phyloP scores from a whole-genome alignment of 2,888 invertebrate genomes.

The Romanomermis culicivorax region DNA sequence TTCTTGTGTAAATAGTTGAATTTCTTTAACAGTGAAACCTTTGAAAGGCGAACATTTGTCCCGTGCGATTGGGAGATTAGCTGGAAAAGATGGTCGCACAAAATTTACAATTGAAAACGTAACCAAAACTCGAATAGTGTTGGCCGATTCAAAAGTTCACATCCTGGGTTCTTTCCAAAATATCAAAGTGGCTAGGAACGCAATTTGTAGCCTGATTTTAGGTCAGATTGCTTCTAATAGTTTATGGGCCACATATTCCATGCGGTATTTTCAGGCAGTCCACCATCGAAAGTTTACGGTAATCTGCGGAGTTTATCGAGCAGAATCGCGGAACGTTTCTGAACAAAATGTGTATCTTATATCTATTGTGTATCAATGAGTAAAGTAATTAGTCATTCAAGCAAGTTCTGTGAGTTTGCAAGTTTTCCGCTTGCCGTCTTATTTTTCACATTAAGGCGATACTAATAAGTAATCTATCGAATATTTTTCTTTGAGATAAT shows the following conservation, averaged over 20 bases:
- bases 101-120: constrained; percentile 97
- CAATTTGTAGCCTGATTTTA: constrained; percentile 82
- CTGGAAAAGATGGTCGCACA: constrained; percentile 87
- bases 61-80: constrained; percentile 83
- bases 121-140: constrained; percentile 86
- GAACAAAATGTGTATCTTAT: too few relatives aligned
- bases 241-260: neutral
- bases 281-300: constrained; percentile 92
- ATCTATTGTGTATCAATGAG: too few relatives aligned
- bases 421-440: too few relatives aligned
- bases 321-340: constrained; percentile 60
- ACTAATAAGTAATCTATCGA: too few relatives aligned
- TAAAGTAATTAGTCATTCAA: too few relatives aligned
- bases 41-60: constrained; percentile 82
- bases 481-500: too few relatives aligned
- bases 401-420: too few relatives aligned
- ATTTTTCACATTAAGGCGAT: too few relatives aligned
- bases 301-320: constrained; percentile 65
- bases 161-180: constrained; percentile 92
- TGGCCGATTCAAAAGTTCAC: constrained; percentile 88
- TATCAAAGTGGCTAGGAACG: constrained; percentile 73
- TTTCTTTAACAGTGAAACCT: constrained; percentile 47
- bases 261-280: constrained; percentile 42
- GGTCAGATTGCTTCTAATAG: constrained; percentile 34
- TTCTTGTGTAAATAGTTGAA: too few relatives aligned